Base-by-base conservation (phyloP, 2,888 invertebrate species). In the Lamproptera curius region DNA sequence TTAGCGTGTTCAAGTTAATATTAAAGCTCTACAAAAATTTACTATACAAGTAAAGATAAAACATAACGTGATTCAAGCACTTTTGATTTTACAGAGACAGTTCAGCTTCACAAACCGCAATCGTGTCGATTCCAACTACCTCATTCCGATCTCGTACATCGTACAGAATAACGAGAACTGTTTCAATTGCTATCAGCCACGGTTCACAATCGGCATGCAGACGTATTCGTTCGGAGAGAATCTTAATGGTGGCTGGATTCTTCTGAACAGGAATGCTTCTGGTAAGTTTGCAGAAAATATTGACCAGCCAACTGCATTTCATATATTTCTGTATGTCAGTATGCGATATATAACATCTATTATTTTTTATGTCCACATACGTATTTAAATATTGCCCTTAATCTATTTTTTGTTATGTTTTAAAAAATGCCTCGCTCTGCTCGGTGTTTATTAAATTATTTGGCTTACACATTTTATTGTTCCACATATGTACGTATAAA, bases 61-160 rank as follows among this genome's bases (percentile, higher is more conserved):
- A n/a, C n/a, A n/a, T n/a, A n/a, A n/a, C n/a, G n/a, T n/a, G n/a
- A n/a, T n/a, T n/a, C n/a, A n/a, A n/a, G n/a, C n/a, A n/a, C n/a
- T n/a, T n/a, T n/a, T n/a, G n/a, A n/a, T n/a, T n/a, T 77, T 76
- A 1, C 73, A 86, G 85, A 72, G 72, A 35, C 70, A 71, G 50
- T 87, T 84, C 62, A 80, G 76, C 46, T 83, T 73, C 53, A 67
- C 61, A 0, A 47, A 53, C 0, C 61, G 63, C 2, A 61, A 70
- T 42, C 73, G 76, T 0, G 52, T 59, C 0, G 69, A 76, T 2
- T 73, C 78, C 0, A 72, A 79, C 44, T 86, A 69, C 52, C 55
- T 81, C 11, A 83, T 86, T 1, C 86, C 86, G 0, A 79, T 87
- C 43, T 80, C 86, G 0, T 87, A 86, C 58, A 59, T 75, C 8